Base-by-base conservation (phyloP, 2,113 vertebrate species). In the Thomomys bottae region DNA sequence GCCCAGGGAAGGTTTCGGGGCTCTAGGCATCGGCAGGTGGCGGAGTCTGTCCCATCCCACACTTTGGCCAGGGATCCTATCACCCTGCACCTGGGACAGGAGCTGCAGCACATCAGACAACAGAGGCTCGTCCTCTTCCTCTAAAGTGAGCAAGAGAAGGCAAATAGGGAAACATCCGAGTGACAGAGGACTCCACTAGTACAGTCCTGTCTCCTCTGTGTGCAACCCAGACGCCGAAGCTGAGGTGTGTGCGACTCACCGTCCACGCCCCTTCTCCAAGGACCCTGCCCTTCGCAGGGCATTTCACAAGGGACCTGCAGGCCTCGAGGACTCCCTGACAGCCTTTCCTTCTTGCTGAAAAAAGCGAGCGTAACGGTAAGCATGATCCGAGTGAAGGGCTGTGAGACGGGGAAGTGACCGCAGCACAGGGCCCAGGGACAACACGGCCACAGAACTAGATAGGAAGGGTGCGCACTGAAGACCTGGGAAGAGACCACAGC, bases 1-100 rank as follows among this genome's bases (percentile, higher is more conserved):
- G 45, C 30, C 17, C 83, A 42, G 67, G 0, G 3, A 23, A 80
- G 67, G 67, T 26, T 17, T 0, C 2, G 15, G 17, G 1, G 0
- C 45, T 18, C 0, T 5, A 24, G 5, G 7, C 0, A 1, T 5
- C 32, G 0, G 0, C 26, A 2, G 24, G 42, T n/a, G 9, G 24
- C 1, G 5, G 1, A 2, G 3, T 4, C 26, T 5, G 30, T 17
- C 71, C 68, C 61, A 3, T 8, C 24, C 42, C 59, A 18, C 3
- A 1, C 1, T 0, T n/a, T 49, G 2, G 21, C 2, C 2, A 0
- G 0, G 20, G 0, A 17, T 26, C 75, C 54, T n/a, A 4, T 21
- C 14, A 17, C 73, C 42, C 72, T 14, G 18, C 0, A 10, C 20
- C 4, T 9, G 6, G 20, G 40, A 15, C 59, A 26, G 42, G 45